Conservation (phyloP, 2,888 invertebrate genomes). For the Bombylius major region DNA sequence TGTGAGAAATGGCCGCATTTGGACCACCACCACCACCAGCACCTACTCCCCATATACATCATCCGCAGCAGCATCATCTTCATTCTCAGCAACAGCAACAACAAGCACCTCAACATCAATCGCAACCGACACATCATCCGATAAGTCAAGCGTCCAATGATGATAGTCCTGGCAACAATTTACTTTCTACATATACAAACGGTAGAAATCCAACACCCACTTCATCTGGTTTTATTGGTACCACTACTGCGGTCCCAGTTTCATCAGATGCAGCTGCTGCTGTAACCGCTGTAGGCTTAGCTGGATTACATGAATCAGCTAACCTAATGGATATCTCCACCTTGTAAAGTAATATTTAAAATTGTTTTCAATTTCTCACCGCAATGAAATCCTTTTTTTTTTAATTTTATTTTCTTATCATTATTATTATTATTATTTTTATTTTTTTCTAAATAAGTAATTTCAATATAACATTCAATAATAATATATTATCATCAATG, state of each 20-base stretch:
- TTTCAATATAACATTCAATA: too few relatives aligned
- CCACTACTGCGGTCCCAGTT: conserved; percentile 16
- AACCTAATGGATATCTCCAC: conserved; percentile 34
- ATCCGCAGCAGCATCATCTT: conserved; percentile 10
- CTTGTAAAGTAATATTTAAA: conserved; percentile 28
- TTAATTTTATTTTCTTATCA: too few relatives aligned
- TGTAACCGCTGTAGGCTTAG: conserved; percentile 8
- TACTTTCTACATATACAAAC: conserved; percentile 14
- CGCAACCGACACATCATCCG: conserved; percentile 4
- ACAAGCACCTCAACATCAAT: conserved; percentile 6
- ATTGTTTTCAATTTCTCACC: too few relatives aligned
- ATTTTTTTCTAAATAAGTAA: too few relatives aligned
- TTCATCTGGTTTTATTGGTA: not conserved
- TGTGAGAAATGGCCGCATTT: conserved; percentile 38
- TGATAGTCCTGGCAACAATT: conserved; percentile 12
- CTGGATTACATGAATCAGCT: conserved; percentile 21
- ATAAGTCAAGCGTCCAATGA: conserved; percentile 8
- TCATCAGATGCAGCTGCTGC: conserved; percentile 17
- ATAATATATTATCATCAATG: too few relatives aligned
- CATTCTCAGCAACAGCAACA: conserved; percentile 12
- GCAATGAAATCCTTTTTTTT: too few relatives aligned
- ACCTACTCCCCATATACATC: conserved; percentile 11
- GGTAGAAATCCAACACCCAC: not conserved
- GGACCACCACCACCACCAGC: conserved; percentile 10
- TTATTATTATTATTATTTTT: too few relatives aligned